Evolutionary conservation across 2,888 invertebrate genomes (phyloP).

Genomic region (Acrocyrtus sp.): DNA sequence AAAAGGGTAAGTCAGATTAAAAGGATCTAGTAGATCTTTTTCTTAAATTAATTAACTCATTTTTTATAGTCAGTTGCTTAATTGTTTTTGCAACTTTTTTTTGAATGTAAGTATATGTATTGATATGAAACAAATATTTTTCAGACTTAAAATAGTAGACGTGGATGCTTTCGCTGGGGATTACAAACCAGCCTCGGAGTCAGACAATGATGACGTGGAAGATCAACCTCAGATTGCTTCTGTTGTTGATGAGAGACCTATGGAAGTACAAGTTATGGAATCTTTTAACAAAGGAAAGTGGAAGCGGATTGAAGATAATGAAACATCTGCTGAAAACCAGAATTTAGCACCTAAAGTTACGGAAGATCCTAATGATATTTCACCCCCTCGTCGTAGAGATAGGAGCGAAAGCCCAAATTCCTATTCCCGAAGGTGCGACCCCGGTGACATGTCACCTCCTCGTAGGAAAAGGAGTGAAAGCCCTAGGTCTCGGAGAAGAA

Average conservation of each 20-base stretch:
- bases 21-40: background rate
- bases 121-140: too few relatives aligned
- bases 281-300: constrained; percentile 61
- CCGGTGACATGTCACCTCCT: constrained; percentile 63
- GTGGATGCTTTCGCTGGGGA: constrained; percentile 72
- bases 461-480: constrained; percentile 63
- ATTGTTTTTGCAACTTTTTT: background rate
- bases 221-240: constrained; percentile 92
- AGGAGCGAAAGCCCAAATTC: too few relatives aligned
- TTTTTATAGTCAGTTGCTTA: background rate
- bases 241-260: constrained; percentile 83
- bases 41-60: background rate
- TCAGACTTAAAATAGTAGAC: constrained; percentile 84
- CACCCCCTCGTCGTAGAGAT: constrained; percentile 63
- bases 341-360: background rate
- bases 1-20: constrained; percentile 51
- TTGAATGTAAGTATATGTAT: background rate
- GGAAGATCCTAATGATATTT: constrained; percentile 59
- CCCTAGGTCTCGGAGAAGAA: too few relatives aligned
- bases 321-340: background rate
- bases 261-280: constrained; percentile 69
- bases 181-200: constrained; percentile 21
- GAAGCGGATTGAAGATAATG: constrained; percentile 43
- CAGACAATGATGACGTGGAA: constrained; percentile 75
- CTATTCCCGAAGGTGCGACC: constrained; percentile 55